Base-by-base conservation (phyloP, 2,888 invertebrate species). In the Diarsia mendica region DNA sequence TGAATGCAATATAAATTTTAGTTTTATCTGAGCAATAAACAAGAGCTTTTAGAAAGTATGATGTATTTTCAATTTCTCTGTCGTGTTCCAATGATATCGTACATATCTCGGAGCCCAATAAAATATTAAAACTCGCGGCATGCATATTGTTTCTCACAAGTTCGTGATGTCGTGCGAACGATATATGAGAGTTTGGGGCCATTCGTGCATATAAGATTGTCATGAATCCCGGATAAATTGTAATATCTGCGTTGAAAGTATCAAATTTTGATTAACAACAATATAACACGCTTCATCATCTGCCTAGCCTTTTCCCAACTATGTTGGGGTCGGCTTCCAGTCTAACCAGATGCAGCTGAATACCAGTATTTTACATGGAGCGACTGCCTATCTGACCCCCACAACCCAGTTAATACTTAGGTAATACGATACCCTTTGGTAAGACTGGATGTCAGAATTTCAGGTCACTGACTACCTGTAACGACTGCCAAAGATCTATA, bases 61-160 rank as follows among this genome's bases (percentile, higher is more conserved):
- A 88, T 86, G 86, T 88, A 85, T 89, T 91, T 89, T 85, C 87
- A 87, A 91, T 90, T 88, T 89, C 85, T 85, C 87, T 85, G 89
- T 87, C 86, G 85, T 88, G 88, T 90, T 88, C 89, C 90, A 88
- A 88, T 88, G 86, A 88, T 89, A 90, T 87, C 88, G 84, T 86
- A 89, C 85, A 88, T 87, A 89, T 88, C 85, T 89, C 88, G 79
- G 79, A 83, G 83, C 74, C 86, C 89, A 89, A 91, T 92, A 90
- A 91, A 91, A 89, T 91, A 90, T 91, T 90, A 89, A 90, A 90
- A 88, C 85, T 88, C 87, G 86, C 82, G 88, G 88, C 87, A 88
- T 90, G 90, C 89, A 91, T 89, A 90, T 90, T 89, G 85, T 87
- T 85, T 83, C 82, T 82, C 82, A 75, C 82, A 77, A 83, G 83